Evolutionary conservation across 2,797 vertebrate genomes (phyloP).

Genomic region (Pipistrellus pygmaeus): DNA sequence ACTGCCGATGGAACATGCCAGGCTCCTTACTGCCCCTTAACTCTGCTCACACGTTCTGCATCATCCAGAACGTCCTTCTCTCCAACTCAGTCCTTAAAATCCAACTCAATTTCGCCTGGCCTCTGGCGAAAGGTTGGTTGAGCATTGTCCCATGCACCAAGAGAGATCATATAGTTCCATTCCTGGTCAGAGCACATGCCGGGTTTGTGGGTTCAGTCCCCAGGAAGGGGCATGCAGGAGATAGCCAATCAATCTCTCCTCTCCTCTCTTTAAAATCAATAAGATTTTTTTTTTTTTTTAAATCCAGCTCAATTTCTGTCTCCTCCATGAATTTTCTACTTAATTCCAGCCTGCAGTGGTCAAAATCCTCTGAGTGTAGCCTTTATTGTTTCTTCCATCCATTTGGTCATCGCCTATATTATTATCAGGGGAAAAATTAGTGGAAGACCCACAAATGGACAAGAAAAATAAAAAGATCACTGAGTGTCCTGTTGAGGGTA

Average conservation of each 20-base stretch:
- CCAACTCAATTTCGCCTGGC: no score
- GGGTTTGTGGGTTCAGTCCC: no score
- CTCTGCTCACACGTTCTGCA: background rate
- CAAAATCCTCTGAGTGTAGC: background rate
- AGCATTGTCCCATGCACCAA: no score
- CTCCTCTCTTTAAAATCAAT: no score
- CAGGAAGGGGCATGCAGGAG: no score
- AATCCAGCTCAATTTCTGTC: background rate
- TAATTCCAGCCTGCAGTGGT: background rate
- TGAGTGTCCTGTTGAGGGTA: background rate
- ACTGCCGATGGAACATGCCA: background rate
- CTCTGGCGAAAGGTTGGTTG: no score
- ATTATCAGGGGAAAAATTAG: background rate
- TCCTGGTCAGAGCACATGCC: no score
- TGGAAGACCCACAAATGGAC: background rate
- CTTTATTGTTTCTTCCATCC: background rate
- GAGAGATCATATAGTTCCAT: no score
- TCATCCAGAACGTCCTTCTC: background rate
- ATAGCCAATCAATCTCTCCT: no score
- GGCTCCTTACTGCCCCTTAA: background rate
- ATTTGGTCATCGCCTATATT: background rate
- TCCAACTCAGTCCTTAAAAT: background rate
- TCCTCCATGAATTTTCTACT: background rate
- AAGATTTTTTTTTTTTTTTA: no score
- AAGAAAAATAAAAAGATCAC: background rate